Base-by-base conservation (phyloP, 2,888 invertebrate species). In the Amblyjoppa fuscipennis region DNA sequence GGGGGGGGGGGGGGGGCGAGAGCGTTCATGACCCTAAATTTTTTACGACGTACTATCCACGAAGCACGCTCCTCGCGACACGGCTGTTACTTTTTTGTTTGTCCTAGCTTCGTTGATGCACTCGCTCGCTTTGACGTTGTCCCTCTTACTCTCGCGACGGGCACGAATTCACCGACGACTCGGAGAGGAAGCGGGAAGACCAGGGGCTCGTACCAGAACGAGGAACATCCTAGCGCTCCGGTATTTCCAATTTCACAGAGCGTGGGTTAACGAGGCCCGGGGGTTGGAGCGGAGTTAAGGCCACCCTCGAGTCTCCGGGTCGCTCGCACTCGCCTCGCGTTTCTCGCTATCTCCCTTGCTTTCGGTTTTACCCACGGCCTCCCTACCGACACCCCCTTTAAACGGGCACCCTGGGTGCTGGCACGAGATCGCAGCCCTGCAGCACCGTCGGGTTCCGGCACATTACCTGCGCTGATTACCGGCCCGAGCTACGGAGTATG, bases 171-270 rank as follows among this genome's bases (percentile, higher is more conserved):
- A 79, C 68, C 68, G 75, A 45, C 78, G 45, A 74, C 76, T 13
- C 75, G 45, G 81, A 83, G 82, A 64, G 76, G 81, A 66, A 83
- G 80, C 61, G 79, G 68, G 61, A 82, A 69, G 77, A 80, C 51
- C 83, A 75, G 75, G 56, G 82, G 80, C 69, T 64, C 69, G 64
- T 76, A 76, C 74, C 71, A 80, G 83, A 86, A 85, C 66, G 75
- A 81, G 76, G 45, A 73, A 70, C 73, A 81, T 78, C 81, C 87
- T 87, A 87, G 88, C 90, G 88, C 89, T 86, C 83, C 90, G 92
- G 93, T 93, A 93, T 93, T 93, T 93, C 93, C 93, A 93, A 93
- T 93, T 93, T 93, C 93, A 93, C 93, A 93, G 93, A 93, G 93
- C 93, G 93, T 93, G 93, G 92, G 93, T 93, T 93, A 93, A 93